These are phyloP conservation scores for Sycophila sp. DNA, from an alignment of 1,140 invertebrate species.

Conservation along the genomic window DNA sequence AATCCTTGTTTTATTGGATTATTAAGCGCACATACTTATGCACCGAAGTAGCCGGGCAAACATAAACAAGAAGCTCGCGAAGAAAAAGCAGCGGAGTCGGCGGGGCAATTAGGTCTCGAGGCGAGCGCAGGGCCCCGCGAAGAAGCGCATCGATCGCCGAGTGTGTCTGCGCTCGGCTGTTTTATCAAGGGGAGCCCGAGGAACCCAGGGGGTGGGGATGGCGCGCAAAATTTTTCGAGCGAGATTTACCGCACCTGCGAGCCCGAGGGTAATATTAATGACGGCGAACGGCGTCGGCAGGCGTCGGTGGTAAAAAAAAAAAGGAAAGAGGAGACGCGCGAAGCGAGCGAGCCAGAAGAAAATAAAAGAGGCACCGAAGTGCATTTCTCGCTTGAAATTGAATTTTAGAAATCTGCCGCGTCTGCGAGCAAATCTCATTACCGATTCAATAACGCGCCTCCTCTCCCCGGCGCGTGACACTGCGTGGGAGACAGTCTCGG, in stretches of 20 bases:
- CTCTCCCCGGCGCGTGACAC: no score
- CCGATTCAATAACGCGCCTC: conserved; percentile 8
- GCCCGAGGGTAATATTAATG: background rate
- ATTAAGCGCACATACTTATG: no score
- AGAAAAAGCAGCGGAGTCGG: background rate
- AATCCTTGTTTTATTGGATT: no score
- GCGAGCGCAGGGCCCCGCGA: background rate
- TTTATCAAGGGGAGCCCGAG: conserved; percentile 6
- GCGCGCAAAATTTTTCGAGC: background rate
- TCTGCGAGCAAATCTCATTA: conserved; percentile 6
- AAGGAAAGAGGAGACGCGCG: conserved; percentile 10
- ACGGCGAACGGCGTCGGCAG: background rate
- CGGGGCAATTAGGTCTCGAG: background rate
- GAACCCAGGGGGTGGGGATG: no score
- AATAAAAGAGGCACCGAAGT: no score
- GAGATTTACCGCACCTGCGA: conserved; percentile 2
- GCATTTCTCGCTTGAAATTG: conserved; percentile 2
- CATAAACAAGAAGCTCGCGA: no score
- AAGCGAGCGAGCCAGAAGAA: no score
- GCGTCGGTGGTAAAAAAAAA: background rate
- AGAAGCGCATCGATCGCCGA: background rate
- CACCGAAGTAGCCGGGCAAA: no score
- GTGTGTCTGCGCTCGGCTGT: background rate
- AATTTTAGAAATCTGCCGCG: background rate
- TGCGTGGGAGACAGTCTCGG: no score